Percentiles rank a stretch among this genome's conserved stretches.
phyloP scores from a whole-genome alignment of 1,140 invertebrate genomes.

The Halictus rubicundus region DNA sequence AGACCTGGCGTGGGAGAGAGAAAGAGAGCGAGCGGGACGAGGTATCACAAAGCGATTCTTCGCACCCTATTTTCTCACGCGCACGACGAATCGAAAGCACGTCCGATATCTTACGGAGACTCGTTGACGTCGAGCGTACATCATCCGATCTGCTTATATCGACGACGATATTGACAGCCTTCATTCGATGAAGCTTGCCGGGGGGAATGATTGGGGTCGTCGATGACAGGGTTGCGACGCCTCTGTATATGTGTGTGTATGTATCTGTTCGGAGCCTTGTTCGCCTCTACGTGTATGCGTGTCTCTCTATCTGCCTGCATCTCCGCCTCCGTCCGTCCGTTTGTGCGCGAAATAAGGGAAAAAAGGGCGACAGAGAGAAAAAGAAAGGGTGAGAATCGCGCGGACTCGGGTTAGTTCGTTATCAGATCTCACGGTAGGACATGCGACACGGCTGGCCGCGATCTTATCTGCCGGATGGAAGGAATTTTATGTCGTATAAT shows the following conservation, averaged over 20 bases:
- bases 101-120: slow-evolving; percentile 67
- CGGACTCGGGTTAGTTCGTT: slow-evolving; percentile 68
- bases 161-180: slow-evolving; percentile 70
- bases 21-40: slow-evolving; percentile 39
- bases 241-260: slow-evolving; percentile 21
- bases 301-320: slow-evolving; percentile 51
- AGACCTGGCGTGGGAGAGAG: slow-evolving; percentile 14
- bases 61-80: slow-evolving; percentile 69
- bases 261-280: slow-evolving; percentile 30
- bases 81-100: slow-evolving; percentile 64
- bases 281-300: neutral
- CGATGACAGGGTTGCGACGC: slow-evolving; percentile 47
- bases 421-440: slow-evolving; percentile 78
- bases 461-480: slow-evolving; percentile 77
- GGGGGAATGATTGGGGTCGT: slow-evolving; percentile 74
- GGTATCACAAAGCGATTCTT: slow-evolving; percentile 64
- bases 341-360: slow-evolving; percentile 47
- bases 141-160: slow-evolving; percentile 65
- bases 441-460: slow-evolving; percentile 74
- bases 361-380: slow-evolving; percentile 32
- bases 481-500: slow-evolving; percentile 79
- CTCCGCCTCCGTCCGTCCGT: slow-evolving; percentile 46
- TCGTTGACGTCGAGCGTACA: slow-evolving; percentile 65
- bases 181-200: slow-evolving; percentile 67
- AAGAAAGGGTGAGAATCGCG: slow-evolving; percentile 58